Evolutionary conservation across 2,113 vertebrate species (phyloP).

Genomic region (Ictalurus furcatus): DNA sequence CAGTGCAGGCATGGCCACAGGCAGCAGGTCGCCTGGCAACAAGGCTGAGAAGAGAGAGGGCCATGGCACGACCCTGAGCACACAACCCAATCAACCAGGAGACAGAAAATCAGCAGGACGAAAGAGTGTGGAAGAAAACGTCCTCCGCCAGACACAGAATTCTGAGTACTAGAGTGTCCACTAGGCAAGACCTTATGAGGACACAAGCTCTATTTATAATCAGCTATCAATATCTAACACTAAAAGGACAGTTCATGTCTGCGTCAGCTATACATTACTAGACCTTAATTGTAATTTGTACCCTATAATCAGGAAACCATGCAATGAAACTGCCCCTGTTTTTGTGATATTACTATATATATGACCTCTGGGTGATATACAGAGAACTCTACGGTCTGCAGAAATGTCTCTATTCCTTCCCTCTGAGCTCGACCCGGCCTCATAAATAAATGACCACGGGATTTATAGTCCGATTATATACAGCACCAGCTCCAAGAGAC

Average conservation of each 20-base stretch:
- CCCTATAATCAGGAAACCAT: neutral
- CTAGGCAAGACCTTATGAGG: neutral
- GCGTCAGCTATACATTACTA: neutral
- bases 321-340: neutral
- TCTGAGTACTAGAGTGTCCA: neutral
- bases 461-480: constrained; percentile 5
- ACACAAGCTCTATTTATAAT: neutral
- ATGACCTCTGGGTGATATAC: neutral
- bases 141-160: neutral
- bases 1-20: constrained; percentile 51
- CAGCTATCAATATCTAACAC: neutral
- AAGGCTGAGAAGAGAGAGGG: constrained; percentile 35
- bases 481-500: constrained; percentile 1
- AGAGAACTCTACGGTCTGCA: neutral
- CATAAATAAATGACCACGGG: constrained; percentile 49
- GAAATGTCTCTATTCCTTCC: constrained; percentile 26
- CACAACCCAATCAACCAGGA: constrained; percentile 8
- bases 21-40: constrained; percentile 51
- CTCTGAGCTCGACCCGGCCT: constrained; percentile 13
- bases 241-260: neutral
- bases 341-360: neutral
- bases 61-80: constrained; percentile 28
- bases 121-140: constrained; percentile 1
- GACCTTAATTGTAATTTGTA: neutral
- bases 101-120: constrained; percentile 34